Conservation (phyloP, 2,797 vertebrate genomes). For the Brotula barbata region DNA sequence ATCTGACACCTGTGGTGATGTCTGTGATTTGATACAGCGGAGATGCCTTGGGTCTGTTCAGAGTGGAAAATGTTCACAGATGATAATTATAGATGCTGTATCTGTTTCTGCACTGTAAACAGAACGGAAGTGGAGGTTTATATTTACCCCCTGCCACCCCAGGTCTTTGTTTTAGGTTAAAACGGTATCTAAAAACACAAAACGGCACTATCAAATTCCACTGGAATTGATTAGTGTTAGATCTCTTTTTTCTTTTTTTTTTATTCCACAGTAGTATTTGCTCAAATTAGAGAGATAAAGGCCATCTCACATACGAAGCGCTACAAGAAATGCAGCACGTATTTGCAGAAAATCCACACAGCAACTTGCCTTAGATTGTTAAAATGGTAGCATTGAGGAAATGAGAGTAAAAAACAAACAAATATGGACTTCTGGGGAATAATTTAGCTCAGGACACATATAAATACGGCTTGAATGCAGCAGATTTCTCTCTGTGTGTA, state of each 20-base stretch:
- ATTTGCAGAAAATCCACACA: too few species aligned
- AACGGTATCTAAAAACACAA: not conserved
- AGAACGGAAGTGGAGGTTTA: not conserved
- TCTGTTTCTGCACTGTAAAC: not conserved
- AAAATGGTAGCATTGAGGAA: too few species aligned
- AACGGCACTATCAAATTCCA: too few species aligned
- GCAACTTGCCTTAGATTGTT: too few species aligned
- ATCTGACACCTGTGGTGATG: not conserved
- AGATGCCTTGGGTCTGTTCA: not conserved
- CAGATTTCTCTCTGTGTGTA: slow-evolving; percentile 21
- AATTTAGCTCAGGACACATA: slow-evolving; percentile 25
- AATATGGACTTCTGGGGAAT: not conserved
- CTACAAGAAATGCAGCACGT: too few species aligned
- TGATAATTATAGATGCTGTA: not conserved
- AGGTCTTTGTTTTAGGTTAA: slow-evolving; percentile 4
- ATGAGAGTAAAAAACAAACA: too few species aligned
- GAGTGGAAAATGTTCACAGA: not conserved
- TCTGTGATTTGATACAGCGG: not conserved
- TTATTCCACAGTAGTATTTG: too few species aligned
- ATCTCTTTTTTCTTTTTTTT: too few species aligned
- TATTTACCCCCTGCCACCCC: not conserved
- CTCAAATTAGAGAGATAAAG: too few species aligned
- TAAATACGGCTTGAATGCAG: slow-evolving; percentile 2
- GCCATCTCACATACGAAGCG: too few species aligned
- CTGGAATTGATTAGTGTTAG: too few species aligned